A percentile compares a stretch with the other conserved stretches of the same genome.
phyloP scores from a whole-genome alignment of 2,113 vertebrate genomes.

The Pomatorhinus ruficollis region DNA sequence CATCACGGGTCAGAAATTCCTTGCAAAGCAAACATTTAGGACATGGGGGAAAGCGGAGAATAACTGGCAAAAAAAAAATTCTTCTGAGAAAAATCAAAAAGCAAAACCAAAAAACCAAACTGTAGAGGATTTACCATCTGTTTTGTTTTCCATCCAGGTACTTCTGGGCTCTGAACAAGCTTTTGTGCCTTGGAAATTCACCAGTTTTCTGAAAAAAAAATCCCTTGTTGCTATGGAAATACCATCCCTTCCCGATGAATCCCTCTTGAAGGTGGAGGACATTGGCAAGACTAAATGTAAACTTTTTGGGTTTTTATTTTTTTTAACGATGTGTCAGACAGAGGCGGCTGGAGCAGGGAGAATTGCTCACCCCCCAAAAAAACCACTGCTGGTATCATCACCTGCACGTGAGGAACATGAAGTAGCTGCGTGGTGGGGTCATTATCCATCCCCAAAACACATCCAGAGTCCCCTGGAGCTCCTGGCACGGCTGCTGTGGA shows the following conservation, averaged over 20 bases:
- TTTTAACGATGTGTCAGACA: constrained; percentile 58
- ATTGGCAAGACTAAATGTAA: constrained; percentile 79
- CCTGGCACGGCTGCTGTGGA: neutral
- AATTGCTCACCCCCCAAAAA: constrained; percentile 66
- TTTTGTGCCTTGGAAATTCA: constrained; percentile 79
- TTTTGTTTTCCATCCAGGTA: constrained; percentile 82
- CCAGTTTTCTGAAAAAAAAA: constrained; percentile 74
- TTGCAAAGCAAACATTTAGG: constrained; percentile 32
- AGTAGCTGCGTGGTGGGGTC: neutral
- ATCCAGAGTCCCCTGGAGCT: neutral
- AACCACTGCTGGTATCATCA: constrained; percentile 15
- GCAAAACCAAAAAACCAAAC: neutral
- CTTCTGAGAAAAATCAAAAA: no score
- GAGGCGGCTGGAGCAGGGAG: constrained; percentile 57
- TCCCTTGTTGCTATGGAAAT: constrained; percentile 82
- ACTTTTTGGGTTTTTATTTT: neutral
- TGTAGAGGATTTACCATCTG: constrained; percentile 78
- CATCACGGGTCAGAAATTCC: neutral
- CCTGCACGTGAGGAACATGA: constrained; percentile 39
- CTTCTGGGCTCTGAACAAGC: constrained; percentile 74
- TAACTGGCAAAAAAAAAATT: neutral
- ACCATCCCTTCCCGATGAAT: constrained; percentile 74
- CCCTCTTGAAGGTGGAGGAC: constrained; percentile 82
- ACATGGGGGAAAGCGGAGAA: neutral
- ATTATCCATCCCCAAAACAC: neutral